phyloP scores from a whole-genome alignment of 2,113 vertebrate species.

The Aviceda subcristata region DNA sequence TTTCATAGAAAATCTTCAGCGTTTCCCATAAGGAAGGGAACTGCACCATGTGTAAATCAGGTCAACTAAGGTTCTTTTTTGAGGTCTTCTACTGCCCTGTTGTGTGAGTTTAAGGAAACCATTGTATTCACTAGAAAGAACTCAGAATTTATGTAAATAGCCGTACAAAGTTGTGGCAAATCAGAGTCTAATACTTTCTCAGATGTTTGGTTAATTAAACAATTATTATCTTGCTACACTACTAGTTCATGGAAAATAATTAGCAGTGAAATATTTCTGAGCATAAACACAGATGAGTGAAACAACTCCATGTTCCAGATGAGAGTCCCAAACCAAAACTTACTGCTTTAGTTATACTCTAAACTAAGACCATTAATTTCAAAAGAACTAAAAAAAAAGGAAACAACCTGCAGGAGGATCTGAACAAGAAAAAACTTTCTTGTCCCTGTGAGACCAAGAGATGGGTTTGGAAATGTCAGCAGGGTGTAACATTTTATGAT shows the following conservation, averaged over 20 bases:
- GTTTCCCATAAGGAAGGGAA: not conserved
- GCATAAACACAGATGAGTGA: not conserved
- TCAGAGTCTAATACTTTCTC: not conserved
- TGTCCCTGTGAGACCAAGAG: not conserved
- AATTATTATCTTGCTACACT: not conserved
- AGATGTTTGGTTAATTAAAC: not conserved
- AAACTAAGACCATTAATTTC: not conserved
- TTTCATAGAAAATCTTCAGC: not conserved
- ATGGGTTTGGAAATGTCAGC: not conserved
- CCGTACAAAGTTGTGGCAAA: not conserved
- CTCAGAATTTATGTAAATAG: not conserved
- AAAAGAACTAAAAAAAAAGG: not conserved
- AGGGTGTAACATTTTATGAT: not conserved
- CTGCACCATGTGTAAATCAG: fast-evolving
- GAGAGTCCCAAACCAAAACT: not conserved
- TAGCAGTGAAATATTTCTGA: not conserved
- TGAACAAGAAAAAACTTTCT: not conserved
- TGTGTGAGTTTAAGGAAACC: not conserved
- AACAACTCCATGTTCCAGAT: not conserved
- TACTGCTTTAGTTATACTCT: not conserved
- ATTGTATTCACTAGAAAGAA: not conserved
- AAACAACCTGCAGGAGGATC: not conserved
- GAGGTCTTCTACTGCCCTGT: not conserved
- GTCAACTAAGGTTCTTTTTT: not conserved
- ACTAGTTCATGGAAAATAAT: not conserved